A percentile compares a stretch with the other conserved stretches of the same genome.
Evolutionary conservation across 2,888 invertebrate species (phyloP).

Genomic region (Limnephilus rhombicus): DNA sequence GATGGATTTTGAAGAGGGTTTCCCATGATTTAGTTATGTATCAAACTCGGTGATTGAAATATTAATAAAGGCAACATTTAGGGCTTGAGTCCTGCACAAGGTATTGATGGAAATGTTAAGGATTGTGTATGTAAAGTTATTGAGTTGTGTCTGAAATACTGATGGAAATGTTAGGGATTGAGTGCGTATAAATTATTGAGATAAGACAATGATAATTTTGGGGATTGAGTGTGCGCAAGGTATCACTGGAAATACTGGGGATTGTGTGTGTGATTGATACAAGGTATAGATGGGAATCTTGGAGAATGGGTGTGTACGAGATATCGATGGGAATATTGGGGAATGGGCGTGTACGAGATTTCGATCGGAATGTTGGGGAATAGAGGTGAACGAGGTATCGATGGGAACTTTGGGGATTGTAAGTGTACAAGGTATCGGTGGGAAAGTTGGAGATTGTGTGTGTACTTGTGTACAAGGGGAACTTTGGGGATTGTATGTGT

Average conservation of each 20-base stretch:
- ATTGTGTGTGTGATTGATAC: too few species aligned
- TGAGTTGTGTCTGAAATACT: too few species aligned
- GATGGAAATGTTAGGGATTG: background rate
- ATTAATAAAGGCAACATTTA: background rate
- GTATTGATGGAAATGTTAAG: background rate
- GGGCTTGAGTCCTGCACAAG: background rate
- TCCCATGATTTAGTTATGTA: conserved; percentile 21
- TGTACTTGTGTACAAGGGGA: too few species aligned
- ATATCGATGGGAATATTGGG: background rate
- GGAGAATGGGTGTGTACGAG: background rate
- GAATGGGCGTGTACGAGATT: background rate
- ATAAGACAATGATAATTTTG: too few species aligned
- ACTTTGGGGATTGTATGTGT: background rate
- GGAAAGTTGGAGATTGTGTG: background rate
- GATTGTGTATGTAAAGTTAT: too few species aligned
- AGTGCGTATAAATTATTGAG: background rate
- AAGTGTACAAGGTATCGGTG: too few species aligned
- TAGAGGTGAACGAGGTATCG: too few species aligned
- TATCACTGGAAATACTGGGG: background rate
- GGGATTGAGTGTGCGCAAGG: background rate
- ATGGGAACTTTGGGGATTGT: too few species aligned
- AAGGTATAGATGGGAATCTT: too few species aligned
- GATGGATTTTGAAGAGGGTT: conserved; percentile 4
- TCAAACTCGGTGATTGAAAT: background rate
- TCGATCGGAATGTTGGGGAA: too few species aligned